These are phyloP conservation scores for Helogale parvula DNA, from an alignment of 2,113 vertebrate genomes.

Conservation along the genomic window DNA sequence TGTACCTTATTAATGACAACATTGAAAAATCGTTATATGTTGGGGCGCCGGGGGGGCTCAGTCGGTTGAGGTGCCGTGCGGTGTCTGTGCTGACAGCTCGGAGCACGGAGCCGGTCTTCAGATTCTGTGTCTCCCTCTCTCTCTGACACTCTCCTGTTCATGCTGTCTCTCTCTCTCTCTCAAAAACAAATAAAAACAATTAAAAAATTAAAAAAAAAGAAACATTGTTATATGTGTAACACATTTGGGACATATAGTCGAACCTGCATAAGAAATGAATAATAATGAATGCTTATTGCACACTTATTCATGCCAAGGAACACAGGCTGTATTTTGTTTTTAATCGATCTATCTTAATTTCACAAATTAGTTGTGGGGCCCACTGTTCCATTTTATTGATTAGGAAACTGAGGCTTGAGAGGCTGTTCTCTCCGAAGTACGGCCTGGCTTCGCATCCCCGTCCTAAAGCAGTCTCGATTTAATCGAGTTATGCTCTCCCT, in stretches of 20 bases:
- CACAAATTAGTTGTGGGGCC: background rate
- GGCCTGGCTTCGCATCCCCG: accelerated
- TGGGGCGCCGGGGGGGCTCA: too few relatives aligned
- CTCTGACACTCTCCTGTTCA: too few relatives aligned
- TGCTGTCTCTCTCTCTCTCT: too few relatives aligned
- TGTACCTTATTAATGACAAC: background rate
- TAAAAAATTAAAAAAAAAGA: background rate
- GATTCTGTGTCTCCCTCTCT: too few relatives aligned
- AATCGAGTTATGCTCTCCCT: background rate
- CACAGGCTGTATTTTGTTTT: background rate
- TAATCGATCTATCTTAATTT: background rate
- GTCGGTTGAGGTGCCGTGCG: too few relatives aligned
- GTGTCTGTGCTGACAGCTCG: too few relatives aligned
- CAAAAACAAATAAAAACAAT: too few relatives aligned
- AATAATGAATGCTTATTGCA: too few relatives aligned
- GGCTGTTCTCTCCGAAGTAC: accelerated
- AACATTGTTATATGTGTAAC: background rate
- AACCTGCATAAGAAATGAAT: background rate
- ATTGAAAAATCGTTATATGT: background rate
- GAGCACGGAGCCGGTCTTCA: too few relatives aligned
- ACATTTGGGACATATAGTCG: background rate
- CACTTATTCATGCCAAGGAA: background rate
- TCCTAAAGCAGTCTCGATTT: background rate
- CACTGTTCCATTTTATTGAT: too few relatives aligned
- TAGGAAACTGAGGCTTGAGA: background rate